phyloP scores from a whole-genome alignment of 2,797 vertebrate genomes.

The Loris lydekkerianus region DNA sequence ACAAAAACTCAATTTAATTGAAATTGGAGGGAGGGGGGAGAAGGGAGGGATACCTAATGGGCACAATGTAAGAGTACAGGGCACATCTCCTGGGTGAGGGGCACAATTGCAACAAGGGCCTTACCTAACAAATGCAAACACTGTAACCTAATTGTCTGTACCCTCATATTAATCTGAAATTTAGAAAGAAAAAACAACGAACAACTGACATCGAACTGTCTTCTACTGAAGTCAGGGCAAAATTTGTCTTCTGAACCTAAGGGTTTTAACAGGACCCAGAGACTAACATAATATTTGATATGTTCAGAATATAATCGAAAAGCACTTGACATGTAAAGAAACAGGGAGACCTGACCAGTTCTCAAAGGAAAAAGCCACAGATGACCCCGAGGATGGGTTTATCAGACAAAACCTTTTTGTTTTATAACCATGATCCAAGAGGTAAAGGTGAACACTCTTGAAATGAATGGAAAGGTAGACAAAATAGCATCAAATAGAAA shows the following conservation, averaged over 20 bases:
- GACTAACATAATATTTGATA: background rate
- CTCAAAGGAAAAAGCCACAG: background rate
- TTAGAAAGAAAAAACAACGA: too few species aligned
- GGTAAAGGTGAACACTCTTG: background rate
- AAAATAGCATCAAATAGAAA: background rate
- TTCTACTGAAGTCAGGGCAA: background rate
- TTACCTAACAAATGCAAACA: too few species aligned
- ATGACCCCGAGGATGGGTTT: background rate
- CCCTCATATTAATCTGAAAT: too few species aligned
- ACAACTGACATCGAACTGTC: background rate
- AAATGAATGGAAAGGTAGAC: background rate
- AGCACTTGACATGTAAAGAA: background rate
- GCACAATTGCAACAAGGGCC: too few species aligned
- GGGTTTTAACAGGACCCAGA: background rate
- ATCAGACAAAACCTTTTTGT: background rate
- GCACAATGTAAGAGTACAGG: too few species aligned
- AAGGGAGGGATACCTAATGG: too few species aligned
- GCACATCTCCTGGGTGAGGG: too few species aligned
- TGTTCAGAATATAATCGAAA: background rate
- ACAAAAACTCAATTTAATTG: too few species aligned
- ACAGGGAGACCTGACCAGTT: background rate
- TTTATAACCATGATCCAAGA: background rate
- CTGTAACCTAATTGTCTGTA: too few species aligned
- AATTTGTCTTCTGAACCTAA: conserved; percentile 1
- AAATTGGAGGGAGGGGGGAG: too few species aligned